These are phyloP conservation scores for Bombus confusus DNA, from an alignment of 1,140 invertebrate species.

Conservation along the genomic window DNA sequence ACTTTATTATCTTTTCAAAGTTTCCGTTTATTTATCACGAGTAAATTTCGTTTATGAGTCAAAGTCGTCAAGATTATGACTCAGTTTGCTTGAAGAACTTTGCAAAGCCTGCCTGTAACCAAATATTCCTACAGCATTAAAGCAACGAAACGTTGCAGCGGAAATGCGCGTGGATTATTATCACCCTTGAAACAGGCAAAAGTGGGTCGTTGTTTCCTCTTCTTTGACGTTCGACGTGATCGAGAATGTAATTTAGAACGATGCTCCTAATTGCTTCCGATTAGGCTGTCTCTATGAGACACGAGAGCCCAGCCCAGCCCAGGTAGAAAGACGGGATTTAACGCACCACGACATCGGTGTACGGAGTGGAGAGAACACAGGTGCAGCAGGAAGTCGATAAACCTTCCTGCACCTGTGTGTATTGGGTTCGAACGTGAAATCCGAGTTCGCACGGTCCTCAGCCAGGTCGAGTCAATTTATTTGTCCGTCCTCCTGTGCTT, in stretches of 20 bases:
- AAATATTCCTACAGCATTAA: neutral
- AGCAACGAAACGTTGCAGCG: neutral
- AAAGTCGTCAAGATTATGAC: neutral
- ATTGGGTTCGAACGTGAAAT: slow-evolving; percentile 21
- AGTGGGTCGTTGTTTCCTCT: slow-evolving; percentile 39
- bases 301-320: slow-evolving; percentile 50
- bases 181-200: neutral
- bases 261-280: slow-evolving; percentile 51
- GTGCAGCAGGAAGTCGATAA: slow-evolving; percentile 66
- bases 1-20: neutral
- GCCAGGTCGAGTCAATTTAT: slow-evolving; percentile 13
- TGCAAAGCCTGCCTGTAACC: neutral
- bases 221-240: slow-evolving; percentile 21
- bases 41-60: neutral
- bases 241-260: slow-evolving; percentile 38
- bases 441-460: slow-evolving; percentile 6
- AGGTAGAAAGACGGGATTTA: slow-evolving; percentile 42
- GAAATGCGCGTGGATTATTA: neutral
- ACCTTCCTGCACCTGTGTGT: neutral
- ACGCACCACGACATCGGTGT: slow-evolving; percentile 31
- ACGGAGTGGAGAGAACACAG: slow-evolving; percentile 39
- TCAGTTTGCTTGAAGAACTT: neutral
- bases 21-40: neutral
- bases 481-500: neutral
- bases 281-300: slow-evolving; percentile 40